A percentile compares a stretch with the other conserved stretches of the same genome.
These are phyloP conservation scores for Petrocephalus schoutedeni DNA, from an alignment of 2,797 vertebrate genomes.

Conservation along the genomic window DNA sequence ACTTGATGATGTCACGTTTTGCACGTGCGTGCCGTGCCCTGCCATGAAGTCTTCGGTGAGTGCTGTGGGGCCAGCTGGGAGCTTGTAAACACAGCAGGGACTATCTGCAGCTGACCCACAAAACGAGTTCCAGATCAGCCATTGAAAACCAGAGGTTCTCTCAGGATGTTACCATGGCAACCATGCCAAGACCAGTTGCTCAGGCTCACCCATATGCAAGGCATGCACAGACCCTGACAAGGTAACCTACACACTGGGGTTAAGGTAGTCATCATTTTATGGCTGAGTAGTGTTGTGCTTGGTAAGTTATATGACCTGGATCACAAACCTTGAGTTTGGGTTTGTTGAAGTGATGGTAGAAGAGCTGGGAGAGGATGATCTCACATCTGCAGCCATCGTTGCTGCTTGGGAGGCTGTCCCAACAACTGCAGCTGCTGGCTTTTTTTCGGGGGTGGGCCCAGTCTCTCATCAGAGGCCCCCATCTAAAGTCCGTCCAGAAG, in stretches of 20 bases:
- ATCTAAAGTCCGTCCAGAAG: constrained; percentile 9
- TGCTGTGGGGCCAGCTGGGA: background rate
- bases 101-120: background rate
- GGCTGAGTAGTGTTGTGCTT: background rate
- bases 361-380: background rate
- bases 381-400: background rate
- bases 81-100: background rate
- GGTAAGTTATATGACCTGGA: background rate
- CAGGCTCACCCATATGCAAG: background rate
- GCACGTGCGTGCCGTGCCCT: background rate
- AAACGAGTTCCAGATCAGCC: background rate
- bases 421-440: background rate
- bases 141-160: background rate
- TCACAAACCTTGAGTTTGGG: background rate
- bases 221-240: background rate
- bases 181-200: background rate
- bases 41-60: background rate
- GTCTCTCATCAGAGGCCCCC: background rate
- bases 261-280: background rate
- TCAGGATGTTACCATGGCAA: background rate
- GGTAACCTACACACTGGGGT: background rate
- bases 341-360: background rate
- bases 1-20: constrained; percentile 15
- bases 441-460: background rate
- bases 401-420: background rate